phyloP scores from a whole-genome alignment of 2,797 vertebrate species.

The Galaxias olidus region DNA sequence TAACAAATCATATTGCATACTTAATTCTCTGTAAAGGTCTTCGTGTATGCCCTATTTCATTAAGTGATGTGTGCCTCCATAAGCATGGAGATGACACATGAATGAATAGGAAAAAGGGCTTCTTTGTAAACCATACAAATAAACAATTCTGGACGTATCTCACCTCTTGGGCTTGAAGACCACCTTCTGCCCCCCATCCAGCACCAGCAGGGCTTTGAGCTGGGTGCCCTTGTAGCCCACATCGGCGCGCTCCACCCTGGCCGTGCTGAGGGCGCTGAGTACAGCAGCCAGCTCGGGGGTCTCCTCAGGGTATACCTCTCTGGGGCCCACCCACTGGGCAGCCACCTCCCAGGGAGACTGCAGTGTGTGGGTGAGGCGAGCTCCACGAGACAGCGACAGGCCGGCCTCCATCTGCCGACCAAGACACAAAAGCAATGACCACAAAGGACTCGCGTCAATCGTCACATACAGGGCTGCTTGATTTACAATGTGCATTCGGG shows the following conservation, averaged over 20 bases:
- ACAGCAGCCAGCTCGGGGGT: constrained; percentile 94
- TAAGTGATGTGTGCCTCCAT: no score
- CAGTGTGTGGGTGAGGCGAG: constrained; percentile 89
- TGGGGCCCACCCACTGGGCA: constrained; percentile 94
- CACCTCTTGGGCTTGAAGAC: constrained; percentile 99
- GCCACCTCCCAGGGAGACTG: constrained; percentile 99
- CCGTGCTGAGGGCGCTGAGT: constrained; percentile 85
- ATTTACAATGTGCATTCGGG: no score
- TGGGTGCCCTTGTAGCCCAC: constrained; percentile 98
- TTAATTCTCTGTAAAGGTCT: no score
- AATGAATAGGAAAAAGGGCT: neutral
- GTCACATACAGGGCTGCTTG: no score
- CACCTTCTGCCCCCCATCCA: constrained; percentile 97
- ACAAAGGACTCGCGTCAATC: no score
- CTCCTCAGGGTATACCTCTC: constrained; percentile 96
- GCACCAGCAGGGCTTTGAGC: constrained; percentile 91
- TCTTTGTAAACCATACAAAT: neutral
- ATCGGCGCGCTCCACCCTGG: constrained; percentile 89
- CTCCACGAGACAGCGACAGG: constrained; percentile 83
- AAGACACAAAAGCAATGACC: neutral
- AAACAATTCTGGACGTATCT: constrained; percentile 20
- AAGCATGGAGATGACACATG: neutral
- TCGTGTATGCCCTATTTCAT: no score
- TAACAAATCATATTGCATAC: no score
- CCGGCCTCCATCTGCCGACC: constrained; percentile 84